Conservation (phyloP, 2,797 vertebrate species). For the Dicrostonyx torquatus region DNA sequence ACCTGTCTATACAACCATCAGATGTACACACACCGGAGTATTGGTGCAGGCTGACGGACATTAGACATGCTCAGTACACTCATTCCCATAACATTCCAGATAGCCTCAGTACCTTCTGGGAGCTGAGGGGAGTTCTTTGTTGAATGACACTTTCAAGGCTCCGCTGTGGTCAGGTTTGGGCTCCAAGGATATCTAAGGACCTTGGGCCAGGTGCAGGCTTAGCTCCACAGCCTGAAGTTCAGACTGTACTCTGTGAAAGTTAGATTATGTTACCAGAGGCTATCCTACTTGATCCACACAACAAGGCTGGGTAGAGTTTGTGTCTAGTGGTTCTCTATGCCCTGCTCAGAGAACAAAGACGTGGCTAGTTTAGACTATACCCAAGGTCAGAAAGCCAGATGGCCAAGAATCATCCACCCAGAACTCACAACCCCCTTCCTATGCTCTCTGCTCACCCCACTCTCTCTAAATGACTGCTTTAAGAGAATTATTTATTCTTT, state of each 20-base stretch:
- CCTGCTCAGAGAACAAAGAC: neutral
- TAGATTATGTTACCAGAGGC: neutral
- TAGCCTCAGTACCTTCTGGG: neutral
- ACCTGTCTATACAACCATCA: neutral
- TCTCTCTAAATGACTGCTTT: constrained; percentile 67
- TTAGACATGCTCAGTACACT: neutral
- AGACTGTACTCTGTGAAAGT: constrained; percentile 8
- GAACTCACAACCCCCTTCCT: fast-evolving
- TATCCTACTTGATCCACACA: neutral
- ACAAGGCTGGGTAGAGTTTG: neutral
- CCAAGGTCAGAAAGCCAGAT: constrained; percentile 10
- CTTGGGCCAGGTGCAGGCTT: neutral
- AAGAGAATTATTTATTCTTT: constrained; percentile 77
- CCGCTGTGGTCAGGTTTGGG: neutral
- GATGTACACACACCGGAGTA: neutral
- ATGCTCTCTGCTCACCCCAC: neutral
- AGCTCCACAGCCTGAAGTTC: neutral
- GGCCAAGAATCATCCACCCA: neutral
- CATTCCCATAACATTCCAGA: neutral
- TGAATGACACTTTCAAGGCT: neutral
- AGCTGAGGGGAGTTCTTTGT: neutral
- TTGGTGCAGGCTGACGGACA: fast-evolving
- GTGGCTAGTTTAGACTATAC: neutral
- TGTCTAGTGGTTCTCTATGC: neutral
- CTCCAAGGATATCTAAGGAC: neutral